Conservation (phyloP, 2,797 vertebrate species). For the Pyrocephalus nanus region DNA sequence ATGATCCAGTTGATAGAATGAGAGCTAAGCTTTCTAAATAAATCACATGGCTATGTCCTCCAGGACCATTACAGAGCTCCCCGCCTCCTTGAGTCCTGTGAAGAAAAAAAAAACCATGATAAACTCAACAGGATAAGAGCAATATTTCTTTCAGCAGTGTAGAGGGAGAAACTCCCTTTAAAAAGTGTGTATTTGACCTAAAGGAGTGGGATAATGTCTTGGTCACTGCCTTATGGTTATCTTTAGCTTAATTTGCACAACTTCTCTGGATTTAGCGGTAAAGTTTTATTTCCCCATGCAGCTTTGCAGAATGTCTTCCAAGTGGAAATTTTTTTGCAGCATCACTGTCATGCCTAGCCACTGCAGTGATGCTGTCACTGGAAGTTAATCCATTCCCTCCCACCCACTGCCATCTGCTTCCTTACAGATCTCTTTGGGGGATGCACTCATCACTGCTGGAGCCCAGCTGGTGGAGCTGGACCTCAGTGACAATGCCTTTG, state of each 20-base stretch:
- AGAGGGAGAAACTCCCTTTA: not conserved
- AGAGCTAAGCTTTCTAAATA: not conserved
- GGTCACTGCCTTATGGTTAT: not conserved
- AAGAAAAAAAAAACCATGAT: not conserved
- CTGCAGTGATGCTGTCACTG: constrained; percentile 2
- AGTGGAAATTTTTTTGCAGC: not conserved
- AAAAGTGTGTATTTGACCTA: not conserved
- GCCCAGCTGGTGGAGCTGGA: constrained; percentile 91
- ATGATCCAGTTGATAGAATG: not conserved
- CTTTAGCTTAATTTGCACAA: not conserved
- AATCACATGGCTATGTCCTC: not conserved
- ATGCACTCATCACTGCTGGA: constrained; percentile 87
- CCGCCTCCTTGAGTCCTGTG: not conserved
- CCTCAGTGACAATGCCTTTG: constrained; percentile 97
- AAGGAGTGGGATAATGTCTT: not conserved
- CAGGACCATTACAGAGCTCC: not conserved
- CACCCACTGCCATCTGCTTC: constrained; percentile 11
- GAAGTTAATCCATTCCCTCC: not conserved
- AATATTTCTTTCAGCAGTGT: not conserved
- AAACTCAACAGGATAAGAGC: not conserved
- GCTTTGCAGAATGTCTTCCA: not conserved
- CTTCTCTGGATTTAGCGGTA: not conserved
- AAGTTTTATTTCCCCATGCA: not conserved
- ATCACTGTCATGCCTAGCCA: not conserved
- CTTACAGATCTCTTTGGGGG: constrained; percentile 87